Evolutionary conservation across 1,140 invertebrate genomes (phyloP).

Genomic region (Oedothorax gibbosus): DNA sequence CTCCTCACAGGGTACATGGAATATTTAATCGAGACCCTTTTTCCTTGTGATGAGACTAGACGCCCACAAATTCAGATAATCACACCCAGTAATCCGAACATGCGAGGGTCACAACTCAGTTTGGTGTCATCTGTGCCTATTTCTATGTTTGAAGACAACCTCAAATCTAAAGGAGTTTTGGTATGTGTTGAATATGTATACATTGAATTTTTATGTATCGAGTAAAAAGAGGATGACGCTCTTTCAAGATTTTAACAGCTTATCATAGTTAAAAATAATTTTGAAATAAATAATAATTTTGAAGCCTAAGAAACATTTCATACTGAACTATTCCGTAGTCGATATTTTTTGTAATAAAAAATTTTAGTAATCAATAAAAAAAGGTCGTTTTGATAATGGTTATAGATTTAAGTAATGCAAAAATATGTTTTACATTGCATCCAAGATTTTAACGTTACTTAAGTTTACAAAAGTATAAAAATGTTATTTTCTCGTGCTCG

Average conservation of each 20-base stretch:
- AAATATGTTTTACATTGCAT: no score
- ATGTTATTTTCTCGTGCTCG: no score
- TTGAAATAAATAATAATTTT: background rate
- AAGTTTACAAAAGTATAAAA: no score
- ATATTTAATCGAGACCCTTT: conserved; percentile 66
- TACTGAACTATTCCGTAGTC: background rate
- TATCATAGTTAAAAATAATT: background rate
- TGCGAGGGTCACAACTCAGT: conserved; percentile 74
- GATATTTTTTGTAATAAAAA: background rate
- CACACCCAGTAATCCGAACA: conserved; percentile 71
- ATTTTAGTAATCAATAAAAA: background rate
- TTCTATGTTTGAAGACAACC: conserved; percentile 69
- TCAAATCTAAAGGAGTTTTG: conserved; percentile 72
- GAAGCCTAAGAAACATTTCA: background rate
- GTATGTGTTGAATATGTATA: conserved; percentile 67
- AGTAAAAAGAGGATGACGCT: background rate
- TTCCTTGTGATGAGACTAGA: conserved; percentile 15
- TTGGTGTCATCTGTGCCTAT: conserved; percentile 69
- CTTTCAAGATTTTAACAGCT: background rate
- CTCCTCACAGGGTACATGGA: conserved; percentile 75
- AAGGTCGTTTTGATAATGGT: no score
- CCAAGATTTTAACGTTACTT: no score
- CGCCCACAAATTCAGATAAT: conserved; percentile 69
- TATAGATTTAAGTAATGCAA: no score
- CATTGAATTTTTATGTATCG: background rate